A percentile compares a stretch with the other conserved stretches of the same genome.
Evolutionary conservation across 1,140 invertebrate genomes (phyloP).

Genomic region (Drosophila ambigua): DNA sequence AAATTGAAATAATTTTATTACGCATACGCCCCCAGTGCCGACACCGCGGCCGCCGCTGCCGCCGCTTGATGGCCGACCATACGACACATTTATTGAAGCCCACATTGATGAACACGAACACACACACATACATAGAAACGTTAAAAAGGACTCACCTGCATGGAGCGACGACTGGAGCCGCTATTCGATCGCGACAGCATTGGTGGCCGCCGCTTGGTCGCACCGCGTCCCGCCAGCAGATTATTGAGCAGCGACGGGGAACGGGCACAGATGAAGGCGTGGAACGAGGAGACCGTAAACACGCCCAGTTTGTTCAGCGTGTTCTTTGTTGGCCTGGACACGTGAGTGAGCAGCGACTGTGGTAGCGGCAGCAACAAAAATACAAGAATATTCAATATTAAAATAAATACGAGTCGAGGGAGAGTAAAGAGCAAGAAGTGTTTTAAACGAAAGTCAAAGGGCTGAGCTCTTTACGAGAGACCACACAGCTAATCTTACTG

Average conservation of each 20-base stretch:
- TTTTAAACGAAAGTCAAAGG: too few species aligned
- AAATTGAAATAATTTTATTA: constrained; percentile 79
- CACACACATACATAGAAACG: background rate
- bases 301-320: constrained; percentile 97
- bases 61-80: constrained; percentile 4
- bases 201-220: constrained; percentile 93
- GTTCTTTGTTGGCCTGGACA: constrained; percentile 96
- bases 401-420: too few species aligned
- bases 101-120: constrained; percentile 31
- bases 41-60: too few species aligned
- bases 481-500: constrained; percentile 22
- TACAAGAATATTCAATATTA: too few species aligned
- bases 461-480: too few species aligned
- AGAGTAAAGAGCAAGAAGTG: too few species aligned
- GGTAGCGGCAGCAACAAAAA: constrained; percentile 80
- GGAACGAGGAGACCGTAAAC: constrained; percentile 98
- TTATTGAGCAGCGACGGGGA: constrained; percentile 96
- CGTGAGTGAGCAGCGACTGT: constrained; percentile 97
- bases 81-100: constrained; percentile 19
- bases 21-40: constrained; percentile 50
- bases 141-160: constrained; percentile 86
- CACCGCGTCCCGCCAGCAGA: constrained; percentile 94
- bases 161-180: constrained; percentile 91
- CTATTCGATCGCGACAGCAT: constrained; percentile 95
- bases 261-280: constrained; percentile 98